Evolutionary conservation across 2,888 invertebrate genomes (phyloP), one percentile per base, ranked within the genome.

Genomic region (Villa cingulata): DNA sequence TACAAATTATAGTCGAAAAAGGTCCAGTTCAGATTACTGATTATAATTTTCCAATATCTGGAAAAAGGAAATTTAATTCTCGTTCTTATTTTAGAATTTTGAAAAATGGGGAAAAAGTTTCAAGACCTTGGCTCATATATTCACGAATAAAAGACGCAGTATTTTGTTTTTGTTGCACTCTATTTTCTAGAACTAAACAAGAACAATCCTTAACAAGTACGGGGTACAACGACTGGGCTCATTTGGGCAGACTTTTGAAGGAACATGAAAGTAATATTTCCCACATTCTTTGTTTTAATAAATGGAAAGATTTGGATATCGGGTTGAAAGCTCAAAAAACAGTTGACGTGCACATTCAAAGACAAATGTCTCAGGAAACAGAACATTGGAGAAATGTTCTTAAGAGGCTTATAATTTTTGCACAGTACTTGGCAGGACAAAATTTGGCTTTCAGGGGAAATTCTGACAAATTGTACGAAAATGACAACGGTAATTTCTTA

Each of bases 401-500:
- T n/a, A n/a, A n/a, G n/a, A n/a, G n/a, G n/a, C n/a, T n/a, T n/a
- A n/a, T n/a, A n/a, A n/a, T n/a, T n/a, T n/a, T n/a, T n/a, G 23
- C 16, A 17, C 15, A 40, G 16, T 15, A 10, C n/a, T 14, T 37
- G 5, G 15, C 19, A 18, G 14, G 5, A 15, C 36, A 43, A 23
- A 14, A 16, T 43, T 34, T 50, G 20, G 50, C 47, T 16, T 48
- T 50, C 29, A 38, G 50, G 9, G 47, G 50, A 20, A 44, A 19
- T 4, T 37, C 17, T 29, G 29, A 48, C 5, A 41, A 41, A 36
- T 40, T 50, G 18, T 50, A 37, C 17, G 37, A 41, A 15, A n/a
- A 40, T 18, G n/a, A 41, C 6, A 50, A 46, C 40, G 50, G 46
- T 14, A 50, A 43, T 43, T 48, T 51, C 46, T 37, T 53, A 20